phyloP scores from a whole-genome alignment of 2,888 invertebrate genomes.

The Acronicta aceris region DNA sequence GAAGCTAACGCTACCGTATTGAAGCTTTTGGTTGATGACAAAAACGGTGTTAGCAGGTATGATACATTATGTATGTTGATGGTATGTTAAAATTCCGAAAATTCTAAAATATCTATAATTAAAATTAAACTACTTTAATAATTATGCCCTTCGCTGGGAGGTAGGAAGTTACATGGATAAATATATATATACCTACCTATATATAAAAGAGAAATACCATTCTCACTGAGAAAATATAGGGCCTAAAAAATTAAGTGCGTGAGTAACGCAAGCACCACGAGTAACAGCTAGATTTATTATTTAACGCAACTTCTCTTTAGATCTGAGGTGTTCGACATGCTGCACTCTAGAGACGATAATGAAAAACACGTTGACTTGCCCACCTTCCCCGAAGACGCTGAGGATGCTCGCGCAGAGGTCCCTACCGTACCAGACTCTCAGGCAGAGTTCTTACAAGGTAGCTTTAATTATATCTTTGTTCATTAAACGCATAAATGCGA shows the following conservation, averaged over 20 bases:
- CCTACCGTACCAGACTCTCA: slow-evolving; percentile 72
- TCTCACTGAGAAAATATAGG: no score
- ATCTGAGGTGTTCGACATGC: slow-evolving; percentile 86
- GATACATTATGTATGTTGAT: neutral
- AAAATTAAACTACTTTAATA: no score
- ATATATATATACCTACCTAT: no score
- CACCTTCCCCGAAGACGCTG: slow-evolving; percentile 79
- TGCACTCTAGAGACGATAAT: slow-evolving; percentile 82
- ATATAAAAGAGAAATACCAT: no score
- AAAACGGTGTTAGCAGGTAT: slow-evolving; percentile 84
- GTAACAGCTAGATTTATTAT: no score
- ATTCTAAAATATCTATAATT: neutral
- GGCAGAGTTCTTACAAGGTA: slow-evolving; percentile 84
- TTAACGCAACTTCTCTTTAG: slow-evolving; percentile 51
- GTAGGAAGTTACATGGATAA: no score
- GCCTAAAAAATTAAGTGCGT: no score
- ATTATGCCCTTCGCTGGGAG: no score
- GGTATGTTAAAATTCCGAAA: no score
- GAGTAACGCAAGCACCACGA: no score
- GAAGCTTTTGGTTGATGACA: slow-evolving; percentile 81
- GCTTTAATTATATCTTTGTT: neutral
- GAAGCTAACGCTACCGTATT: slow-evolving; percentile 84
- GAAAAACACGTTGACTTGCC: slow-evolving; percentile 79
- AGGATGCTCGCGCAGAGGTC: slow-evolving; percentile 72
- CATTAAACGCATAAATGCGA: neutral